phyloP scores from a whole-genome alignment of 1,140 invertebrate genomes.

The Diorhabda sublineata region DNA sequence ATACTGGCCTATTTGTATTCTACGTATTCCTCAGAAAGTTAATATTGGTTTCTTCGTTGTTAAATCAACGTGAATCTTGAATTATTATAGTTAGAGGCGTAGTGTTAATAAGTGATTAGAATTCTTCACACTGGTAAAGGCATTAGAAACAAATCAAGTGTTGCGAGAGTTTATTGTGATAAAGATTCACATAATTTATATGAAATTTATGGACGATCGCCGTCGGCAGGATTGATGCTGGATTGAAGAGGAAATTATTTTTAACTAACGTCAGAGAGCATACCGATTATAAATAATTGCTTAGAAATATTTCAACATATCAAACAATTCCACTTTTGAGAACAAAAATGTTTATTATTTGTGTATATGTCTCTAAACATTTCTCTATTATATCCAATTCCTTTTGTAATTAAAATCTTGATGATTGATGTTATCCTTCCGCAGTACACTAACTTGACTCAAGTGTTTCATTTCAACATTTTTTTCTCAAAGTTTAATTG shows the following conservation, averaged over 20 bases:
- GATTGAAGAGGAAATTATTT: constrained; percentile 2
- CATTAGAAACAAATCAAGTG: constrained; percentile 2
- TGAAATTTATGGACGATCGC: not conserved
- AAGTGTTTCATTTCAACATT: too few relatives aligned
- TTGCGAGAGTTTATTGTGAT: constrained; percentile 2
- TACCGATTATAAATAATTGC: too few relatives aligned
- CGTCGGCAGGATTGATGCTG: not conserved
- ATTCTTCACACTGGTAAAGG: not conserved
- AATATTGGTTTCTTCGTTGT: not conserved
- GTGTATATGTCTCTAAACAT: too few relatives aligned
- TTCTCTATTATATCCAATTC: too few relatives aligned
- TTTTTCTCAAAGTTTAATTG: too few relatives aligned
- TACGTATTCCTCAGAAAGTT: not conserved
- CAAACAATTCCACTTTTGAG: too few relatives aligned
- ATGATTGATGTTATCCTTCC: too few relatives aligned
- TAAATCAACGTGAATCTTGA: not conserved
- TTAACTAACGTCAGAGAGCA: too few relatives aligned
- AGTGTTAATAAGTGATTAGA: constrained; percentile 2
- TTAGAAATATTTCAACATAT: too few relatives aligned
- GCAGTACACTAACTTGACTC: too few relatives aligned
- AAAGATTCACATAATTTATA: constrained; percentile 1
- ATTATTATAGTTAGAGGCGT: not conserved
- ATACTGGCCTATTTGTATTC: not conserved
- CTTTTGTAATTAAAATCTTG: too few relatives aligned
- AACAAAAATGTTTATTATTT: too few relatives aligned